These are phyloP conservation scores for Biston stratarius DNA, from an alignment of 2,888 invertebrate species.

Conservation along the genomic window DNA sequence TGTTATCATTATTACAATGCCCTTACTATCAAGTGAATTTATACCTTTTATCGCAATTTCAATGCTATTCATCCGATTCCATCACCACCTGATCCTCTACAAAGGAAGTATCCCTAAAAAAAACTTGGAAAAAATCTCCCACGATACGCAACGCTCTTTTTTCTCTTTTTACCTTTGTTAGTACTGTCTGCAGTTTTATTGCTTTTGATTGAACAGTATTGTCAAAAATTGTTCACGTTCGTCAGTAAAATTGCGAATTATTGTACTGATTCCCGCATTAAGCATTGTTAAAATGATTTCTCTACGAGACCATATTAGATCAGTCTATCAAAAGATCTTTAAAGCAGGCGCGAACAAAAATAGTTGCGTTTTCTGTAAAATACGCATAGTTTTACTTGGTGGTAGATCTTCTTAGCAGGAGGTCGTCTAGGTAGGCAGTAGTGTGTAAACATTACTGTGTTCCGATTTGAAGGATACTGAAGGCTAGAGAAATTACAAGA, in stretches of 20 bases:
- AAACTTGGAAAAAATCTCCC: conserved; percentile 67
- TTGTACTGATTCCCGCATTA: conserved; percentile 33
- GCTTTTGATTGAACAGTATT: conserved; percentile 64
- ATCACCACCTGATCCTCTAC: conserved; percentile 71
- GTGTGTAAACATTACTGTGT: too few relatives aligned
- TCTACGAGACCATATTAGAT: conserved; percentile 31
- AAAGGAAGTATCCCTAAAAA: conserved; percentile 68
- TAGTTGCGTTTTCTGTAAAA: background rate
- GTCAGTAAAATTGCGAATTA: conserved; percentile 44
- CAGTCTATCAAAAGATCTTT: conserved; percentile 35
- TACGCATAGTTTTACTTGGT: background rate
- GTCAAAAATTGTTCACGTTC: conserved; percentile 47
- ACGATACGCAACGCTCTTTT: conserved; percentile 72
- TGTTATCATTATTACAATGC: background rate
- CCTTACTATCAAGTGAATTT: conserved; percentile 39
- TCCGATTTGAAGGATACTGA: too few relatives aligned
- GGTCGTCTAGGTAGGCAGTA: too few relatives aligned
- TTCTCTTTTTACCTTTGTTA: conserved; percentile 39
- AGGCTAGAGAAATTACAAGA: too few relatives aligned
- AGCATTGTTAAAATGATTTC: conserved; percentile 7
- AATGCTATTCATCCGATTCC: conserved; percentile 54
- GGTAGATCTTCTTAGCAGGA: too few relatives aligned
- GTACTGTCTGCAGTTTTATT: conserved; percentile 60
- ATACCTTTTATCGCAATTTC: conserved; percentile 38
- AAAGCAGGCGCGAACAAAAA: conserved; percentile 19